Percentiles rank a stretch among this genome's conserved stretches.
phyloP scores from a whole-genome alignment of 1,140 invertebrate genomes.

The Episyrphus balteatus region DNA sequence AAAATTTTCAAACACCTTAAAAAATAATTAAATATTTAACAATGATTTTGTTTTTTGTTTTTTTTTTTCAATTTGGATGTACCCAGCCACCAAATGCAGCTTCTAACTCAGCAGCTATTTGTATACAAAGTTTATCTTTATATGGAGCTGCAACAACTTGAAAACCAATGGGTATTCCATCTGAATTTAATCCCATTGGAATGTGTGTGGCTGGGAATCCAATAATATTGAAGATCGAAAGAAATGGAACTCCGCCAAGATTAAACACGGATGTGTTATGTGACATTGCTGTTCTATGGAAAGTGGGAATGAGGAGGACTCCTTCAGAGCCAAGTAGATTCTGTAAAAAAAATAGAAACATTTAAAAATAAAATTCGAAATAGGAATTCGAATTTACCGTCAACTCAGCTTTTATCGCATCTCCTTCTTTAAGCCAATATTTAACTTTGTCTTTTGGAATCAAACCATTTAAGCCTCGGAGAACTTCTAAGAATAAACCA shows the following conservation, averaged over 20 bases:
- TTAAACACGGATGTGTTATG: conserved; percentile 49
- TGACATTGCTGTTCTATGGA: conserved; percentile 48
- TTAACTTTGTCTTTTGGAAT: too few relatives aligned
- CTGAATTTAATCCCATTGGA: conserved; percentile 50
- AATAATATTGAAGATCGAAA: conserved; percentile 61
- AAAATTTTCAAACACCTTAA: too few relatives aligned
- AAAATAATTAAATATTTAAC: neutral
- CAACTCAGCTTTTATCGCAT: neutral
- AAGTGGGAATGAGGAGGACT: conserved; percentile 66
- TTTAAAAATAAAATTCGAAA: neutral
- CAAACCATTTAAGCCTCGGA: conserved; percentile 6
- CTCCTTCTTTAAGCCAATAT: too few relatives aligned
- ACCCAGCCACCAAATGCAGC: conserved; percentile 69
- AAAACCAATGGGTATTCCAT: conserved; percentile 60
- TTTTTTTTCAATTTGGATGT: conserved; percentile 5
- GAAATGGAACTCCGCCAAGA: conserved; percentile 53
- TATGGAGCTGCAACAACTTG: conserved; percentile 53
- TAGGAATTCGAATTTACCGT: neutral
- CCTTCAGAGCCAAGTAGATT: conserved; percentile 48
- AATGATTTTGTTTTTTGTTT: neutral
- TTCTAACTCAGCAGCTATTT: conserved; percentile 67
- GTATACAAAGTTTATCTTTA: conserved; percentile 63
- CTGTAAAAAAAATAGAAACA: conserved; percentile 29
- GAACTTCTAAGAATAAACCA: conserved; percentile 31
- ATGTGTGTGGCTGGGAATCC: conserved; percentile 65